Evolutionary conservation across 2,888 invertebrate species (phyloP).

Genomic region (Melinopterus prodromus): DNA sequence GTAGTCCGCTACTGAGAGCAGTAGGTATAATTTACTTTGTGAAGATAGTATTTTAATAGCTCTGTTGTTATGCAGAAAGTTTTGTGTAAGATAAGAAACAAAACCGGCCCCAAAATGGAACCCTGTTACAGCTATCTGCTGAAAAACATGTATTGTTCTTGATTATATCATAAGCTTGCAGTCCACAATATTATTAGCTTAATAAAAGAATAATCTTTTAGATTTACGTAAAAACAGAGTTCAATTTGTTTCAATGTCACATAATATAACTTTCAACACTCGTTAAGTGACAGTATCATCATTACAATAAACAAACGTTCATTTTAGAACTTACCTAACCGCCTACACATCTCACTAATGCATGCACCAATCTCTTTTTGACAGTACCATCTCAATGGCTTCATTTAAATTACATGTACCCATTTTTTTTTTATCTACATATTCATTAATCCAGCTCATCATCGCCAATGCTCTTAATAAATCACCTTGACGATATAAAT

Average conservation of each 20-base stretch:
- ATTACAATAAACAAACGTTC: background rate
- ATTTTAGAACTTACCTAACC: background rate
- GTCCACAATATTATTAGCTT: no score
- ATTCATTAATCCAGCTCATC: background rate
- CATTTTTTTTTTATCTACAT: background rate
- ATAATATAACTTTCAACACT: background rate
- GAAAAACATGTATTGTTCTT: no score
- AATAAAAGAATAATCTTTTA: no score
- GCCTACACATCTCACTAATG: background rate
- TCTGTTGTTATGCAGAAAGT: background rate
- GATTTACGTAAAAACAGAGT: no score
- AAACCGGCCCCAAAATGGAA: no score
- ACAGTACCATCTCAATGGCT: background rate
- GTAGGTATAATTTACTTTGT: background rate
- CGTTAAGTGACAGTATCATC: background rate
- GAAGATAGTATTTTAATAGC: background rate
- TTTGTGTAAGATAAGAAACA: no score
- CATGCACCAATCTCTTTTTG: background rate
- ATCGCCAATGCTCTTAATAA: background rate
- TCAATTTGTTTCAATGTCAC: no score
- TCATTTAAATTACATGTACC: background rate
- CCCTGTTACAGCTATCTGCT: no score
- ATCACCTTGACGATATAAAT: background rate
- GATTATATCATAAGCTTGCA: no score
- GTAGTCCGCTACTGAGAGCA: background rate